Evolutionary conservation across 30 jellyfish, hydroid and myxozoan species (phyloP), one percentile per base, ranked within the genome.

Genomic region (Morbakka virulenta): DNA sequence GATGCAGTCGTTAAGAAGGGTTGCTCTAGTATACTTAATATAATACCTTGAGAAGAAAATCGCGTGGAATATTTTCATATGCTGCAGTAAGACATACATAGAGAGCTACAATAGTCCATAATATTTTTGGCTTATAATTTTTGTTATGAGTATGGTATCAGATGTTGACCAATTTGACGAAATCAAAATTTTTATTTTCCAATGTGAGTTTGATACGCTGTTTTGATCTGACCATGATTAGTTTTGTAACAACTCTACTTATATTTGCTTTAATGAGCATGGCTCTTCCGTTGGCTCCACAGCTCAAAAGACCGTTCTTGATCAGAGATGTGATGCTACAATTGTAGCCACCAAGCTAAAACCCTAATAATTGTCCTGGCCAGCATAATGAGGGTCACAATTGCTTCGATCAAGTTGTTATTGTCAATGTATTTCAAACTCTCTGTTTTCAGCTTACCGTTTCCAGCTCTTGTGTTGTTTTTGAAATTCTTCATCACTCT

Each of bases 1-100:
- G 72, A 61, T 61, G 50, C 50, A 22, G 72, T 61, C 28, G 30
- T 61, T 61, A n/a, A n/a, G n/a, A n/a, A n/a, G n/a, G n/a, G n/a
- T n/a, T n/a, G n/a, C n/a, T n/a, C n/a, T n/a, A n/a, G n/a, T n/a
- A n/a, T n/a, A n/a, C n/a, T n/a, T 27, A 28, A 27, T 66, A n/a
- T n/a, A n/a, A n/a, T n/a, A n/a, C n/a, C n/a, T n/a, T n/a, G n/a
- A n/a, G n/a, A n/a, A n/a, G n/a, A n/a, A n/a, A n/a, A n/a, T 61
- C 72, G 24, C 48, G 72, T 22, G 72, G 30, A 61, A 61, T 35
- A 23, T 61, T 32, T 22, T 61, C 72, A 61, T 0, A 61, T 61
- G 72, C 72, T 61, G 72, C 24, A n/a, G 61, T 47, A 12, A 47
- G 28, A 23, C 0, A 12, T 32, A 2, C 28, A 0, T 61, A 0